These are phyloP conservation scores for Mesocricetus auratus DNA, from an alignment of 2,113 vertebrate genomes.

Conservation along the genomic window DNA sequence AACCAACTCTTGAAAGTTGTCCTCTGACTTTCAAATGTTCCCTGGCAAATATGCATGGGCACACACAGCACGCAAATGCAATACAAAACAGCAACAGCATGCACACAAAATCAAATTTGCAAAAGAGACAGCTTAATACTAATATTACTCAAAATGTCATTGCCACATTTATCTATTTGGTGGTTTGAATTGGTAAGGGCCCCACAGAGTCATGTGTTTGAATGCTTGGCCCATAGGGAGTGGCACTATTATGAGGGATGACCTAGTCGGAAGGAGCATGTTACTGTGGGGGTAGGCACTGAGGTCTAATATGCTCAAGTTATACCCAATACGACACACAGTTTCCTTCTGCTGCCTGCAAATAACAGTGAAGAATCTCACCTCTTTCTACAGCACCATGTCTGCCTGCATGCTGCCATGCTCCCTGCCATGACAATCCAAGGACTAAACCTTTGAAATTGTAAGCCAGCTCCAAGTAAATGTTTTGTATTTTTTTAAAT, in stretches of 20 bases:
- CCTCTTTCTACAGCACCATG: neutral
- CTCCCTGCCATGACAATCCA: neutral
- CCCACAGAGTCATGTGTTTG: neutral
- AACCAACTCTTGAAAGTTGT: neutral
- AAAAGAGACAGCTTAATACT: neutral
- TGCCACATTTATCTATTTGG: neutral
- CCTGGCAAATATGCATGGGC: neutral
- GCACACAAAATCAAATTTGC: too few species aligned
- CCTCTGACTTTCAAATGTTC: neutral
- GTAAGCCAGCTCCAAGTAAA: neutral
- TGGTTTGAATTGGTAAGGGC: neutral
- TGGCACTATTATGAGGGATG: too few species aligned
- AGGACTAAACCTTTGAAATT: neutral
- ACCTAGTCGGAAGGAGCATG: too few species aligned
- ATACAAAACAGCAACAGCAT: neutral
- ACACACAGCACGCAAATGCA: neutral
- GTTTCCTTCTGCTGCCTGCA: neutral
- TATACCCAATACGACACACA: neutral
- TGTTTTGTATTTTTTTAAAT: neutral
- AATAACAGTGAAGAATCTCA: neutral
- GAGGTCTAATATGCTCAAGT: too few species aligned
- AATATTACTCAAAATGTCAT: conserved; percentile 13
- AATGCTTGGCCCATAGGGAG: neutral
- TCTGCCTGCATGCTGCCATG: neutral
- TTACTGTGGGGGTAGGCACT: too few species aligned